Conservation (phyloP, 2,797 vertebrate species). For the Balearica regulorum region DNA sequence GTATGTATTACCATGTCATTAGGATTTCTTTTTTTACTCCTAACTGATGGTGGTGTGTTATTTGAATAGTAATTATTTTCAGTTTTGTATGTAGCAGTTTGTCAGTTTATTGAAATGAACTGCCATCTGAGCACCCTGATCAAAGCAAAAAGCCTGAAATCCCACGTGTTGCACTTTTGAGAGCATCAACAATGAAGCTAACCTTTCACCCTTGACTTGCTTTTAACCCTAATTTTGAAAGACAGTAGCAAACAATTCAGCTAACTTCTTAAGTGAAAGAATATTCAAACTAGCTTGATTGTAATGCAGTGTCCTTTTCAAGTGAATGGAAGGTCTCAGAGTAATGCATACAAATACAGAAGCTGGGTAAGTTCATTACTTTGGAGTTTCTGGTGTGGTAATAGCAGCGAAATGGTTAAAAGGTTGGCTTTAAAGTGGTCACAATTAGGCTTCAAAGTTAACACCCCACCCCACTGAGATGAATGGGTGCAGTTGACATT, state of each 20-base stretch:
- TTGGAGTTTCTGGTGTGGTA: constrained; percentile 11
- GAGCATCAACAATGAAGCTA: constrained; percentile 23
- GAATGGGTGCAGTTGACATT: constrained; percentile 69
- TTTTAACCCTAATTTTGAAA: constrained; percentile 56
- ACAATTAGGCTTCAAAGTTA: constrained; percentile 71
- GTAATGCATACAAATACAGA: constrained; percentile 35
- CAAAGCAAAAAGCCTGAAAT: constrained; percentile 40
- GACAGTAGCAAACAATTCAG: constrained; percentile 31
- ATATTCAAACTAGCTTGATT: constrained; percentile 47
- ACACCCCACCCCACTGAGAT: constrained; percentile 69
- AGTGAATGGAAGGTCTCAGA: constrained; percentile 3
- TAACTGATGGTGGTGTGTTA: neutral
- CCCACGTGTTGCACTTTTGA: constrained; percentile 1
- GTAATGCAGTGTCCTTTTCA: constrained; percentile 39
- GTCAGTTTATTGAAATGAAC: neutral
- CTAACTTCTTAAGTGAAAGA: constrained; percentile 38
- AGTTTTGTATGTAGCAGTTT: neutral
- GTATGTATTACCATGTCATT: neutral
- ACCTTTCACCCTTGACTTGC: constrained; percentile 52
- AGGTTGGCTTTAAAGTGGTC: constrained; percentile 60
- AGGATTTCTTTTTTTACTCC: neutral
- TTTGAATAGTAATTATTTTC: constrained; percentile 7
- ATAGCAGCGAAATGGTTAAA: constrained; percentile 65
- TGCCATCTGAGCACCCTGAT: neutral
- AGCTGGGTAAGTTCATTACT: constrained; percentile 62